Percentiles rank a stretch among this genome's conserved stretches.
phyloP scores from a whole-genome alignment of 2,797 vertebrate species.

The Fundulus diaphanus region DNA sequence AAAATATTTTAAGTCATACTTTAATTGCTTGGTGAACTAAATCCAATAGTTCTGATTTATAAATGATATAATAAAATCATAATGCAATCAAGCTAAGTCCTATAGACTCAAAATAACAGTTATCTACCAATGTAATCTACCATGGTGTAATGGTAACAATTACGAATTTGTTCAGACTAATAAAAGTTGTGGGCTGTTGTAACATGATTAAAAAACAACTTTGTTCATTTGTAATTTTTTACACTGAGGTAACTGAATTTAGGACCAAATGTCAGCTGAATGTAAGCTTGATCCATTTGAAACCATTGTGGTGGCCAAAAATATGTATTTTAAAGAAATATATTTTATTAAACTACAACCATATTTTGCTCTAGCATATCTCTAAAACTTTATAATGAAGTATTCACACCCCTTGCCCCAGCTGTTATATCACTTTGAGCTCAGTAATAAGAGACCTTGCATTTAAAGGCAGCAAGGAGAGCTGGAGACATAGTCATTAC shows the following conservation, averaged over 20 bases:
- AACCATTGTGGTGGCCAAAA: neutral
- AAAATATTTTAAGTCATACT: too few species aligned
- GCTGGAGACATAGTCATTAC: constrained; percentile 16
- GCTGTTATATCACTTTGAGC: constrained; percentile 14
- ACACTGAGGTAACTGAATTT: neutral
- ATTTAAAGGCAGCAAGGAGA: constrained; percentile 5
- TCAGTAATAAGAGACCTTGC: constrained; percentile 24
- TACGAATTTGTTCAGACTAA: too few species aligned
- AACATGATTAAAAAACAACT: neutral
- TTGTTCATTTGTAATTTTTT: neutral
- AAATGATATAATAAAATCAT: too few species aligned
- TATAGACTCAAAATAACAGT: too few species aligned
- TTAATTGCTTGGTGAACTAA: too few species aligned
- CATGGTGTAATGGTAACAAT: too few species aligned
- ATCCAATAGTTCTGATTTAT: too few species aligned
- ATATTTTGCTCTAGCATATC: neutral
- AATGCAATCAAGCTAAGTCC: too few species aligned
- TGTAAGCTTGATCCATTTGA: neutral
- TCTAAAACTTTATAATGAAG: neutral
- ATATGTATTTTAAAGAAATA: neutral
- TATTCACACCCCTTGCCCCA: neutral
- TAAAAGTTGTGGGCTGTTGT: too few species aligned
- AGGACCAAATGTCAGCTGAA: too few species aligned
- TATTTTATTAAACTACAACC: neutral
- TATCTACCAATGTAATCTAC: too few species aligned